A percentile compares a stretch with the other conserved stretches of the same genome.
phyloP scores from a whole-genome alignment of 2,888 invertebrate species.

The Athetis lepigone region DNA sequence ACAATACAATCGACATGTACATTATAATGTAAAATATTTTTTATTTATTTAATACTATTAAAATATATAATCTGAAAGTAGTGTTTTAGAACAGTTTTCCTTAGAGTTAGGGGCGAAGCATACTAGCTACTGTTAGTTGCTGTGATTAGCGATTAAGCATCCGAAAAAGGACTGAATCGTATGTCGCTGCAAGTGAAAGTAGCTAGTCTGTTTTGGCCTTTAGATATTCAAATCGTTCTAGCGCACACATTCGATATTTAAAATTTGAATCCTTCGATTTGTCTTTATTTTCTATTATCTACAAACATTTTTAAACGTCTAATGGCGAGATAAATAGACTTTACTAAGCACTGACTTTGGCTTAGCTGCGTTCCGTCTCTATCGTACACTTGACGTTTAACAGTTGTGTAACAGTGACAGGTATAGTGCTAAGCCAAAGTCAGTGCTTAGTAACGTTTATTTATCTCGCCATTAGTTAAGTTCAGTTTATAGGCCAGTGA shows the following conservation, averaged over 20 bases:
- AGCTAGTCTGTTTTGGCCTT: neutral
- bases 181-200: neutral
- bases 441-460: too few species aligned
- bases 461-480: too few species aligned
- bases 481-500: too few species aligned
- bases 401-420: too few species aligned
- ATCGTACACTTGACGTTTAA: too few species aligned
- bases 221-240: neutral
- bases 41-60: constrained; percentile 37
- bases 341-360: too few species aligned
- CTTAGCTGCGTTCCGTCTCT: too few species aligned
- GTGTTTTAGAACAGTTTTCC: constrained; percentile 13
- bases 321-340: too few species aligned
- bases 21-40: constrained; percentile 44
- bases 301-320: too few species aligned
- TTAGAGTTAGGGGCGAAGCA: constrained; percentile 9
- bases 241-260: constrained; percentile 42
- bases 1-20: constrained; percentile 50
- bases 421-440: too few species aligned
- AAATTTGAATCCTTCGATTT: too few species aligned
- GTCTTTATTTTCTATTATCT: too few species aligned
- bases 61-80: constrained; percentile 6
- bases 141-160: neutral
- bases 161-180: neutral
- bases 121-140: neutral